Evolutionary conservation across 1,140 invertebrate genomes (phyloP), one percentile per base, ranked within the genome.

Genomic region (Ditylenchus dipsaci): DNA sequence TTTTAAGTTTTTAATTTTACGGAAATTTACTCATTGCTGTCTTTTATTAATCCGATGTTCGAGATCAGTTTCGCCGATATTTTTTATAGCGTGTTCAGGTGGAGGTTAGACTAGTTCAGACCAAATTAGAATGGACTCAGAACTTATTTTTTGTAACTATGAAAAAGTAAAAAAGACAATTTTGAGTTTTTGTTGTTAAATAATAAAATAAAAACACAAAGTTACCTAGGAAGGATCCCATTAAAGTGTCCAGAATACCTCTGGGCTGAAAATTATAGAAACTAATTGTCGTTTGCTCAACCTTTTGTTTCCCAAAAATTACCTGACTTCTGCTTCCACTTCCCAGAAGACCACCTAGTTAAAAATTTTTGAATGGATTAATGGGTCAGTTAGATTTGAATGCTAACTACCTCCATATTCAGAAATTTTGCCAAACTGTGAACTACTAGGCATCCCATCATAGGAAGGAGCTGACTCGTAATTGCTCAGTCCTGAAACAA

Each of bases 241-340:
- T 49, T n/a, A 69, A 43, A 21, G 68, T 69, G 68, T 69, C 68
- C n/a, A 69, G 13, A 21, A 69, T 69, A 8, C 69, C 73, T 21
- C 49, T 19, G 3, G 49, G 49, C 23, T 53, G 49, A 53, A 53
- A 53, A 7, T 3, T 53, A 5, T 17, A 3, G 49, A 53, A 19
- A 7, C 8, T 21, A 53, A 7, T 53, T 19, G 3, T 45, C n/a
- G 43, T 21, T 26, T 8, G n/a, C 23, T 53, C 15, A 53, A 17
- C 43, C 8, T 53, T 53, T 53, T 7, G 49, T 17, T 8, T 53
- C 15, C 3, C 49, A 38, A 38, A 38, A 1, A 67, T 29, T n/a
- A 38, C 67, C 26, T 68, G 67, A 1, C 59, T 45, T 21, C 49
- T 29, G 33, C 68, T 72, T 7, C 68, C 59, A n/a, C 42, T 30